phyloP scores from a whole-genome alignment of 2,113 vertebrate species.

The Ancistrus triradiatus region DNA sequence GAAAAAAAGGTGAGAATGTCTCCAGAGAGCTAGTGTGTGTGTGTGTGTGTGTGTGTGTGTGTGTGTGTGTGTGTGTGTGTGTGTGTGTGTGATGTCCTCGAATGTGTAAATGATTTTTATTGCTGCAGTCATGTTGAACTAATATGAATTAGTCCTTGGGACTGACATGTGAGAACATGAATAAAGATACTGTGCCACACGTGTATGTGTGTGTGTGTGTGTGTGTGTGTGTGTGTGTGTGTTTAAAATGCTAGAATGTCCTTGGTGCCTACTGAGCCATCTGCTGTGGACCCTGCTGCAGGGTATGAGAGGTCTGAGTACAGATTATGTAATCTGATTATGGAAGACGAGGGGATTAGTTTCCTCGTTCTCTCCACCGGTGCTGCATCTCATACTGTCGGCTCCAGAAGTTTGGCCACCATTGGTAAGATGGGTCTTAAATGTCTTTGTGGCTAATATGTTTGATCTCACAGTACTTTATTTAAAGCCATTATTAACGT shows the following conservation, averaged over 20 bases:
- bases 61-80: no score
- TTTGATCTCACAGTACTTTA: no score
- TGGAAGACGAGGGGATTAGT: slow-evolving; percentile 57
- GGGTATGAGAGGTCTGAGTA: slow-evolving; percentile 42
- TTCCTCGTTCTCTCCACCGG: no score
- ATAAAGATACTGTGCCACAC: neutral
- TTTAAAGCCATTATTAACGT: no score
- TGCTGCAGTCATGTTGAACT: slow-evolving; percentile 1
- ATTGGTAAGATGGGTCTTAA: no score
- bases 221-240: slow-evolving; percentile 3
- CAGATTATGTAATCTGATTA: slow-evolving; percentile 67
- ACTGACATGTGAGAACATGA: neutral
- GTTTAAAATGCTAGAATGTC: no score
- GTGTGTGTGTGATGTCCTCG: neutral
- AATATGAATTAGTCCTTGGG: neutral
- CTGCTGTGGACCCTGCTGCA: slow-evolving; percentile 51
- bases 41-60: no score
- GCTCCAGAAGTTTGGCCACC: no score
- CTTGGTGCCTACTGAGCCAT: slow-evolving; percentile 56
- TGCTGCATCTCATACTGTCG: no score
- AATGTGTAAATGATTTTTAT: neutral
- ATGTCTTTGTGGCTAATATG: no score
- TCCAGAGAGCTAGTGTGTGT: neutral
- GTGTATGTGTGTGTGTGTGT: slow-evolving; percentile 8
- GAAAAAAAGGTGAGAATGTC: slow-evolving; percentile 6